Evolutionary conservation across 2,113 vertebrate genomes (phyloP).

Genomic region (Pachycephala philippinensis): DNA sequence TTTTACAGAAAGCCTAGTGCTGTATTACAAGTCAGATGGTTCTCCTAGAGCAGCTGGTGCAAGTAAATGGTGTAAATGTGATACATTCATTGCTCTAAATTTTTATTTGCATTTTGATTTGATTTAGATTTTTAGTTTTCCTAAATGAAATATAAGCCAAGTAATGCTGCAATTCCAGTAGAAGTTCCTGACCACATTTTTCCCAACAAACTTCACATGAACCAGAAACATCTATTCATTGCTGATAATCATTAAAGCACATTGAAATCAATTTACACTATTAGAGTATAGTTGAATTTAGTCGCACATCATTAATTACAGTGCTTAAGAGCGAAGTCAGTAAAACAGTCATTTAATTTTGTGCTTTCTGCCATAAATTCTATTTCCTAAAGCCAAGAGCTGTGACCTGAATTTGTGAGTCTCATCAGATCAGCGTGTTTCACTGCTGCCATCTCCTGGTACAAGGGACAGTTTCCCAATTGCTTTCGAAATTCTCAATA

Average conservation of each 20-base stretch:
- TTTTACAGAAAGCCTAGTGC: background rate
- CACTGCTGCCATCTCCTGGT: constrained; percentile 71
- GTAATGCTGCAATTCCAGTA: background rate
- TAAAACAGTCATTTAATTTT: background rate
- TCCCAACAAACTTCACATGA: background rate
- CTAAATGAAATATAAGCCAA: background rate
- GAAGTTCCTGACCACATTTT: background rate
- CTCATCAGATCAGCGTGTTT: background rate
- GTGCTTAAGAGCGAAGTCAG: background rate
- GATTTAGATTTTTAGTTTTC: background rate
- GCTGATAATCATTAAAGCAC: background rate
- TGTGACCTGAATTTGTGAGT: rapidly evolving
- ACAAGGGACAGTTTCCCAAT: background rate
- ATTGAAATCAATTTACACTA: background rate
- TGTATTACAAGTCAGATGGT: background rate
- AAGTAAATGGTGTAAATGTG: background rate
- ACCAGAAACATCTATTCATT: background rate
- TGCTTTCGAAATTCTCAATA: background rate
- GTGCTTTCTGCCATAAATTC: background rate
- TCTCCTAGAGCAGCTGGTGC: background rate
- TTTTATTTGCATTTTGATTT: background rate
- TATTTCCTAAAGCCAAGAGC: background rate
- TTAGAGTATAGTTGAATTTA: background rate
- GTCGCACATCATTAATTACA: background rate
- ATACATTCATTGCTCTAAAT: background rate